Evolutionary conservation across 1,140 invertebrate species (phyloP), one percentile per base, ranked within the genome.

Genomic region (Scaptomyza pallida): DNA sequence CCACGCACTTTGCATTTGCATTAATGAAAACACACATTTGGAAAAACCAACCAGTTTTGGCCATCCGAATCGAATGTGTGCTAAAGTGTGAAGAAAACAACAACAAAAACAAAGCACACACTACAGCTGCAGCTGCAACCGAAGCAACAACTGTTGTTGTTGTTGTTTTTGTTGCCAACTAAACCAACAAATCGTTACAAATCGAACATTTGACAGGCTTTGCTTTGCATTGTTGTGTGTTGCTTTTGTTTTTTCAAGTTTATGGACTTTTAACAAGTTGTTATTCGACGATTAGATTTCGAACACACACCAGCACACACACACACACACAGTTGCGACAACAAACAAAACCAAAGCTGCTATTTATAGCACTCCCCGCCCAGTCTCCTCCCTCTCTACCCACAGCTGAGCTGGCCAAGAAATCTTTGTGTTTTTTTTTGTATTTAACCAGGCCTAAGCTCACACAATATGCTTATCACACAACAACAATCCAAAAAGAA

Each of bases 11-110:
- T 48, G 52, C 40, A 57, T 61, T 70, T 48, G 62, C 62, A 57
- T 65, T 69, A 52, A 74, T 63, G 52, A 70, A 70, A 74, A 74
- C 72, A 74, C 59, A 19, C 59, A 73, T 41, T 51, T n/a, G n/a
- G 47, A 65, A 72, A 72, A 54, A 30, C 33, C 60, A 70, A 70
- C 67, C 67, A 63, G 67, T 70, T 70, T 70, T 12, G 41, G 48
- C n/a, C 48, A 69, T 62, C 50, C 59, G 33, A 62, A n/a, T n/a
- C 57, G 48, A 63, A 70, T 40, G 41, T 63, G 60, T 70, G 67
- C 60, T 70, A 70, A 63, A 69, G 50, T 54, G 50, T 54, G 50
- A 62, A 63, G 63, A 63, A 69, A 55, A 48, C 16, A 23, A 23
- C 4, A 2, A 23, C 1, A 2, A 23, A 26, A 26, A 26, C 23